phyloP scores from a whole-genome alignment of 2,113 vertebrate species.

The Propithecus coquereli region DNA sequence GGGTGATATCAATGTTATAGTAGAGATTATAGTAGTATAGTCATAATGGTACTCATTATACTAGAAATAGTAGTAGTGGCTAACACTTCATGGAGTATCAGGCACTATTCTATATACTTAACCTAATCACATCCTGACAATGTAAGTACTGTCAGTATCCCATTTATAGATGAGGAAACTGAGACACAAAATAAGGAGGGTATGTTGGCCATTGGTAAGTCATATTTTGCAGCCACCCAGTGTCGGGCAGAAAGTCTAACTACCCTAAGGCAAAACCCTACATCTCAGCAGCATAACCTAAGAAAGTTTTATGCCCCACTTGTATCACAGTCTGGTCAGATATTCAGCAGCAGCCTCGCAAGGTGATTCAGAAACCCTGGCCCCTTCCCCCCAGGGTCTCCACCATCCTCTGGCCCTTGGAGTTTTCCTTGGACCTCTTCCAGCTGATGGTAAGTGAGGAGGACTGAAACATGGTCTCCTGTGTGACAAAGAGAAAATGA shows the following conservation, averaged over 20 bases:
- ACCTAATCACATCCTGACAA: fast-evolving
- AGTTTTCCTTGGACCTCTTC: neutral
- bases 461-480: neutral
- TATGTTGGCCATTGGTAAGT: neutral
- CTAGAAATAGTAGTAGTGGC: neutral
- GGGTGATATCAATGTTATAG: too few relatives aligned
- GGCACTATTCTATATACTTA: neutral
- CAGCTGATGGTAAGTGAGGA: neutral
- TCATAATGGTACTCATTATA: fast-evolving
- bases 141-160: neutral
- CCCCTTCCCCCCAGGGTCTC: neutral
- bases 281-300: neutral
- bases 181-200: neutral
- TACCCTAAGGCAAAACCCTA: neutral
- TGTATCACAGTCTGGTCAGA: neutral
- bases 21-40: fast-evolving
- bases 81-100: neutral
- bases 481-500: neutral
- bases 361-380: neutral
- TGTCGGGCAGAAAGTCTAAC: neutral
- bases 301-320: neutral
- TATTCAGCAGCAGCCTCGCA: neutral
- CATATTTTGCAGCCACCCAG: neutral
- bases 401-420: neutral
- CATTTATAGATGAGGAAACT: neutral